Base-by-base conservation (phyloP, 2,797 vertebrate species). In the Odontamblyopus lacepedii region DNA sequence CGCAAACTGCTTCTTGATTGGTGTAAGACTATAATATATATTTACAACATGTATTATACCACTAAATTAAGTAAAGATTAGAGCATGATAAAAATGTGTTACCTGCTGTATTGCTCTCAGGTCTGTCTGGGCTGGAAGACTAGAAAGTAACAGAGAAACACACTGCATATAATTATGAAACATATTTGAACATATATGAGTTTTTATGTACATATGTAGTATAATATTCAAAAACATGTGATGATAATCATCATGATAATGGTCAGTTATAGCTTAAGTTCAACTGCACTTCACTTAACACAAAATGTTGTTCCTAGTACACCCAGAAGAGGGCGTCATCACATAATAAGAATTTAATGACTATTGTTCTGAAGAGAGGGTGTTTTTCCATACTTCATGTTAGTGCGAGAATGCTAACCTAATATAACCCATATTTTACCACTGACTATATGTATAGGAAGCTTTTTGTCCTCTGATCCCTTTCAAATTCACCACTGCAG, bases 101-200 rank as follows among this genome's bases (percentile, higher is more conserved):
- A 98, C 97, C 95, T 94, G 95, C 75, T 70, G 92, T 84, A 68
- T 90, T 91, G 89, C 91, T 95, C 26, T 98, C 96, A 53, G 87
- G 82, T 70, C 93, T 93, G 70, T 99, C 97, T 2, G 92, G 86
- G 78, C 87, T 94, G 73, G 81, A 51, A 0, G 90, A 72, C n/a
- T 85, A 85, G 70, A 7, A 53, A 88, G 44, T 81, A 15, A 74
- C 3, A 85, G 30, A 60, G 5, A 75, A 6, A 35, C 63, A 74
- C 41, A 55, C 2, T 8, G 18, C 11, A 3, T 12, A 13, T 44
- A 13, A 44, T 3, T 44, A 44, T 44, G 3, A 44, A 44, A 44
- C 13, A 44, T 2, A 38, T 44, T 4, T 44, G 12, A 44, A 53
- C 3, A n/a, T 29, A 18, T 53, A 7, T 19, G 48, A 27, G 11